phyloP scores from a whole-genome alignment of 2,113 vertebrate genomes.

The Clarias macrocephalus region DNA sequence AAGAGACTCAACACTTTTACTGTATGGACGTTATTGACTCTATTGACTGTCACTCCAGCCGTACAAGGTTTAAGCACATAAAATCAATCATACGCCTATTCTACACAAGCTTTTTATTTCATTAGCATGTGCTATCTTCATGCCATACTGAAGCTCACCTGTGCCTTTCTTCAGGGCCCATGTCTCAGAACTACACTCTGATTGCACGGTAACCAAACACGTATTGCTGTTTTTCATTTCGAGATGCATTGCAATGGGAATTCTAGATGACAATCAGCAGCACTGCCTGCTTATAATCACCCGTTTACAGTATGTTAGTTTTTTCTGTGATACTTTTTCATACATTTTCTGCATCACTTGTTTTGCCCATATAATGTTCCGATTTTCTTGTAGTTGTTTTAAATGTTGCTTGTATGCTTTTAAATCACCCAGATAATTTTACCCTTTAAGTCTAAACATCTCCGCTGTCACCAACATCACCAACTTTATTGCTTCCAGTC shows the following conservation, averaged over 20 bases:
- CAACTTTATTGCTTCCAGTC: neutral
- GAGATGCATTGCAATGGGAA: neutral
- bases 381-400: neutral
- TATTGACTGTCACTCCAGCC: slow-evolving; percentile 65
- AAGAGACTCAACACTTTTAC: slow-evolving; percentile 69
- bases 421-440: neutral
- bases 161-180: neutral
- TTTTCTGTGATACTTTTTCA: neutral
- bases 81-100: slow-evolving; percentile 71
- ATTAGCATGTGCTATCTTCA: slow-evolving; percentile 54
- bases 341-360: neutral
- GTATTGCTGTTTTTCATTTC: neutral
- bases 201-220: neutral
- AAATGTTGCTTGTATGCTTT: neutral
- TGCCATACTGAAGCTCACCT: slow-evolving; percentile 51
- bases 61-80: slow-evolving; percentile 64
- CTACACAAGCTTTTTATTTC: slow-evolving; percentile 58
- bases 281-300: neutral
- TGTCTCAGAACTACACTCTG: neutral
- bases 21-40: slow-evolving; percentile 74
- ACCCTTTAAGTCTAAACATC: neutral
- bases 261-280: neutral
- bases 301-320: too few species aligned
- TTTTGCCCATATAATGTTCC: neutral
- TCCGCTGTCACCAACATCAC: neutral